Conservation (phyloP, 2,888 invertebrate genomes). For the Andrena trimmerana region DNA sequence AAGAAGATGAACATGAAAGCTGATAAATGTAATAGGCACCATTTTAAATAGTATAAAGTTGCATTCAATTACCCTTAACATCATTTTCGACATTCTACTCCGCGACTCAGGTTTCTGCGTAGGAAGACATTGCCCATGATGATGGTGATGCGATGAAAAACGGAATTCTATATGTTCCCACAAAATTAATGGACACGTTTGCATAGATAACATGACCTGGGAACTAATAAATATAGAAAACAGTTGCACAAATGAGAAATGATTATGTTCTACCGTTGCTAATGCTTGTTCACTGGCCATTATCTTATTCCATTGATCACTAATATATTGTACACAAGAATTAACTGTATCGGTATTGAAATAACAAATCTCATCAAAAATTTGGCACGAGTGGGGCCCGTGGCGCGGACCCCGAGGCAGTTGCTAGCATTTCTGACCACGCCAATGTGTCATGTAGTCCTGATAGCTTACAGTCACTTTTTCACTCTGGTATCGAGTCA, state of each 20-base stretch:
- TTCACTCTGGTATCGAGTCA: constrained; percentile 98
- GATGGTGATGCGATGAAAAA: constrained; percentile 34
- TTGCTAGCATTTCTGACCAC: constrained; percentile 91
- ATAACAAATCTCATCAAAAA: constrained; percentile 72
- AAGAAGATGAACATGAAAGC: constrained; percentile 49
- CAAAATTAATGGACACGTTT: constrained; percentile 70
- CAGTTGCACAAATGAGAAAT: constrained; percentile 68
- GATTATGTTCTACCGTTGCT: constrained; percentile 71
- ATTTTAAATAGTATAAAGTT: constrained; percentile 77
- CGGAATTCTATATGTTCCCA: constrained; percentile 64
- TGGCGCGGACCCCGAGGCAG: constrained; percentile 86
- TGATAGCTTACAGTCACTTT: constrained; percentile 96
- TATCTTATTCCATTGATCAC: constrained; percentile 67
- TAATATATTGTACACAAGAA: constrained; percentile 70
- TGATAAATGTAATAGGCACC: constrained; percentile 78
- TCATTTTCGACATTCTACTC: constrained; percentile 75
- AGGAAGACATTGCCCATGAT: constrained; percentile 59
- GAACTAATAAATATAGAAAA: constrained; percentile 66
- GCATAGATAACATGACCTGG: constrained; percentile 68
- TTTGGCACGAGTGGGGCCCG: constrained; percentile 74
- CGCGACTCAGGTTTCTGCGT: constrained; percentile 62
- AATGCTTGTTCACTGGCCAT: constrained; percentile 72
- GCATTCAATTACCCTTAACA: constrained; percentile 73
- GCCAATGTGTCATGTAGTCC: constrained; percentile 91
- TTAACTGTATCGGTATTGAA: constrained; percentile 72